Conservation (phyloP, 2,888 invertebrate genomes). For the Drosophila prolongata region DNA sequence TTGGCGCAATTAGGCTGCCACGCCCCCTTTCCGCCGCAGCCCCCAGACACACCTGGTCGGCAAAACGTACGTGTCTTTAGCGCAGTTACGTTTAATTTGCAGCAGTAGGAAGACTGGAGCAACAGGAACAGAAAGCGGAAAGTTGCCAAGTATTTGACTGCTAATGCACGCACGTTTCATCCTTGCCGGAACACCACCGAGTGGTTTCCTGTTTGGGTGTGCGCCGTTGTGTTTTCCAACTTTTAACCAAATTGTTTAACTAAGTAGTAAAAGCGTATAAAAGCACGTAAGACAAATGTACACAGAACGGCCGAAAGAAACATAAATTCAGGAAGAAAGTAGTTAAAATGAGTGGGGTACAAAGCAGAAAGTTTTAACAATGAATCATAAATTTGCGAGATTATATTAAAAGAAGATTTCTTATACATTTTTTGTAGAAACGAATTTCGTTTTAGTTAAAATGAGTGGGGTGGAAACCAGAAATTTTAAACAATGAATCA, state of each 20-base stretch:
- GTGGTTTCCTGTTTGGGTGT: slow-evolving; percentile 27
- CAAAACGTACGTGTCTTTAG: slow-evolving; percentile 56
- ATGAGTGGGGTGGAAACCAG: too few relatives aligned
- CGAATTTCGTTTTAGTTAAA: too few relatives aligned
- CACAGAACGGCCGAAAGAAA: slow-evolving; percentile 27
- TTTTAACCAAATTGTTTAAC: slow-evolving; percentile 76
- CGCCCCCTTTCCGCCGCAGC: slow-evolving; percentile 4
- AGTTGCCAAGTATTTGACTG: slow-evolving; percentile 48
- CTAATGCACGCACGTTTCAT: slow-evolving; percentile 62
- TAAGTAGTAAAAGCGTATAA: slow-evolving; percentile 69
- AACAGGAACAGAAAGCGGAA: slow-evolving; percentile 36
- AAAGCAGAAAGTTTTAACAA: slow-evolving; percentile 9
- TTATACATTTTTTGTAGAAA: too few relatives aligned
- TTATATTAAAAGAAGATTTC: neutral
- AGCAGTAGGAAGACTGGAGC: slow-evolving; percentile 24
- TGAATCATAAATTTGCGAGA: slow-evolving; percentile 23
- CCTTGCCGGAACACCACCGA: slow-evolving; percentile 21
- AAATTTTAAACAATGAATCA: too few relatives aligned
- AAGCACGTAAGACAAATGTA: slow-evolving; percentile 51
- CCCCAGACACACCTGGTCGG: slow-evolving; percentile 18
- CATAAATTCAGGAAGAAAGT: slow-evolving; percentile 23
- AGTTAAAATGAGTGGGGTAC: slow-evolving; percentile 31
- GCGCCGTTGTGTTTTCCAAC: slow-evolving; percentile 48
- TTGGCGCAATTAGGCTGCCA: slow-evolving; percentile 69
- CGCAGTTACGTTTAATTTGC: slow-evolving; percentile 48